Conservation (phyloP, 1,140 invertebrate genomes). For the Leptinotarsa texana region DNA sequence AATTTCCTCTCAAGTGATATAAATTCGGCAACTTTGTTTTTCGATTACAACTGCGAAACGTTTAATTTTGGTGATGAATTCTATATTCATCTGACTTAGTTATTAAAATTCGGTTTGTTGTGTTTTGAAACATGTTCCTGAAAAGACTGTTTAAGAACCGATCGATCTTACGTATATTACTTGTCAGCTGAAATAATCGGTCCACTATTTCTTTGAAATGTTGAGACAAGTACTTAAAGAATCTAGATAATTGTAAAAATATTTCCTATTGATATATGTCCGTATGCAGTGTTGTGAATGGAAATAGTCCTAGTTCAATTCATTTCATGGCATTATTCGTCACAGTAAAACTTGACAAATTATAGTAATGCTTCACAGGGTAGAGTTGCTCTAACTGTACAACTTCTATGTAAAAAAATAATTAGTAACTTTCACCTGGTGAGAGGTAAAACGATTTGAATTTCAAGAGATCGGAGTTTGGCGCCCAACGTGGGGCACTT, state of each 20-base stretch:
- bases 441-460: not conserved
- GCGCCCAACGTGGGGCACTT: not conserved
- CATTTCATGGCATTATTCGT: not conserved
- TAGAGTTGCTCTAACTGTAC: not conserved
- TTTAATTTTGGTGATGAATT: slow-evolving; percentile 34
- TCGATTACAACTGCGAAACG: slow-evolving; percentile 34
- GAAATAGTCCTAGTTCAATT: not conserved
- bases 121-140: slow-evolving; percentile 29
- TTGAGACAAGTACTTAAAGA: slow-evolving; percentile 39
- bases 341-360: not conserved
- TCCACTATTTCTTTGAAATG: slow-evolving; percentile 18
- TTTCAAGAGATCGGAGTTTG: not conserved
- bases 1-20: not conserved
- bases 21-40: slow-evolving; percentile 10
- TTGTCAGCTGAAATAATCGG: slow-evolving; percentile 32
- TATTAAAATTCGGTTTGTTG: slow-evolving; percentile 29
- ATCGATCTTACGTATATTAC: slow-evolving; percentile 21
- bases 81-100: not conserved
- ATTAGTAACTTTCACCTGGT: not conserved
- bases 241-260: slow-evolving; percentile 3
- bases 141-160: slow-evolving; percentile 29
- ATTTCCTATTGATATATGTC: not conserved
- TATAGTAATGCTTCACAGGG: not conserved
- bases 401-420: not conserved
- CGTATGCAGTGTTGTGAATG: not conserved